Evolutionary conservation across 2,113 vertebrate species (phyloP), one percentile per base, ranked within the genome.

Genomic region (Raja brachyura): DNA sequence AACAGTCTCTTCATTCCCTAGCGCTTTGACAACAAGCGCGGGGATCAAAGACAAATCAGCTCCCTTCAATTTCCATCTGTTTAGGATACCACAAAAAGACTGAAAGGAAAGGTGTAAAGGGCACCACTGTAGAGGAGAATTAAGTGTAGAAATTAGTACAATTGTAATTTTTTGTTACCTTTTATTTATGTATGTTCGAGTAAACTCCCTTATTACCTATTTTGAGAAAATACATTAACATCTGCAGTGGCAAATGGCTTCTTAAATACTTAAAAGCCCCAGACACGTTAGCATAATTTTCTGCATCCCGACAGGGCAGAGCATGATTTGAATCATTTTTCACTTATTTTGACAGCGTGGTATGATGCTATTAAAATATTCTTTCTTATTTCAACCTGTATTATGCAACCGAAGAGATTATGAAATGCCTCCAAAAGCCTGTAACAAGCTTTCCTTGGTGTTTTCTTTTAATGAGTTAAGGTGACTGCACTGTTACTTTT

Each of bases 1-100:
- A 98, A 99, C 98, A 98, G 97, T 98, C 98, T 98, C 98, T 98
- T 98, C 97, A 98, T 98, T 97, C 97, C 97, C 94, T 96, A 97
- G 97, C 96, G 97, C 97, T 98, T 97, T 98, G 97, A 98, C 98
- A 98, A 98, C 97, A 98, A 97, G 97, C 96, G 94, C 95, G 95
- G 96, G 97, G 97, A 98, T 98, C 98, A 98, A 98, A 97, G 97
- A 96, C 94, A 95, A 97, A 98, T 97, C 97, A 97, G 96, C 96
- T 96, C 96, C 96, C 96, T 97, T 96, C 96, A 97, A 96, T 96
- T 96, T 96, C 96, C 95, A 96, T 96, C 96, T 96, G 96, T 97
- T 97, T 96, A 97, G 97, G 96, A 96, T 95, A 96, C 96, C 96
- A 96, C 96, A 96, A 96, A 97, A 97, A 93, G 96, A 96, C 96